Conservation (phyloP, 2,888 invertebrate species). For the Caenorhabditis sp. region DNA sequence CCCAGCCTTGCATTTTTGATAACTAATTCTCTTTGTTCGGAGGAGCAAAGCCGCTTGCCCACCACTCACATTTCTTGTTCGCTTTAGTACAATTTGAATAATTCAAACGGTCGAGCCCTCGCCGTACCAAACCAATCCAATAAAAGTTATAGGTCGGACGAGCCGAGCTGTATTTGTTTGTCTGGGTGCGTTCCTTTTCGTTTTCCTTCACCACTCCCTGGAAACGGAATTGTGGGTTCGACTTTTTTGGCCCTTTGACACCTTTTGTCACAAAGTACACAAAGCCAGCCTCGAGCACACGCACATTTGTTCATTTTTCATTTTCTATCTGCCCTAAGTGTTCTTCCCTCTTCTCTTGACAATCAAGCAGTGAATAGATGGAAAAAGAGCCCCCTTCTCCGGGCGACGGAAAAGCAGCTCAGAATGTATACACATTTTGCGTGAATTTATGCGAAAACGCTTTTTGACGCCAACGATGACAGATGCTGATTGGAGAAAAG, state of each 20-base stretch:
- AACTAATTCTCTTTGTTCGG: conserved; percentile 38
- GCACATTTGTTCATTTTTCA: too few species aligned
- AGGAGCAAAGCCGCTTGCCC: conserved; percentile 18
- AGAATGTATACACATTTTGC: conserved; percentile 45
- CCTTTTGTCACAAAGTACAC: too few species aligned
- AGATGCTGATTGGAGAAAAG: conserved; percentile 47
- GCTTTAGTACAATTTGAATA: conserved; percentile 33
- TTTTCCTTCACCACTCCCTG: not conserved
- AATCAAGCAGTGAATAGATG: not conserved
- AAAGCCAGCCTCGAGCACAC: too few species aligned
- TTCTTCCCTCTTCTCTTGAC: not conserved
- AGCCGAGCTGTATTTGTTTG: conserved; percentile 15
- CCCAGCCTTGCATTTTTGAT: conserved; percentile 45
- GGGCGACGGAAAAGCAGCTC: conserved; percentile 9
- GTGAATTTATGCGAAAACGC: conserved; percentile 51
- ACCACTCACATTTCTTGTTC: conserved; percentile 4
- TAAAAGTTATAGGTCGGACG: conserved; percentile 19
- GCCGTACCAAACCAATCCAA: conserved; percentile 1
- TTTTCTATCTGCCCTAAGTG: not conserved
- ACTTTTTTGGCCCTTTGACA: too few species aligned
- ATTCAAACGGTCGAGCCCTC: conserved; percentile 4
- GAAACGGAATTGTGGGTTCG: too few species aligned
- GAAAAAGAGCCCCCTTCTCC: too few species aligned
- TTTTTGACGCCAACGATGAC: conserved; percentile 52
- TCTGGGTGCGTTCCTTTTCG: conserved; percentile 23